phyloP scores from a whole-genome alignment of 2,113 vertebrate genomes.

The Oreochromis niloticus region DNA sequence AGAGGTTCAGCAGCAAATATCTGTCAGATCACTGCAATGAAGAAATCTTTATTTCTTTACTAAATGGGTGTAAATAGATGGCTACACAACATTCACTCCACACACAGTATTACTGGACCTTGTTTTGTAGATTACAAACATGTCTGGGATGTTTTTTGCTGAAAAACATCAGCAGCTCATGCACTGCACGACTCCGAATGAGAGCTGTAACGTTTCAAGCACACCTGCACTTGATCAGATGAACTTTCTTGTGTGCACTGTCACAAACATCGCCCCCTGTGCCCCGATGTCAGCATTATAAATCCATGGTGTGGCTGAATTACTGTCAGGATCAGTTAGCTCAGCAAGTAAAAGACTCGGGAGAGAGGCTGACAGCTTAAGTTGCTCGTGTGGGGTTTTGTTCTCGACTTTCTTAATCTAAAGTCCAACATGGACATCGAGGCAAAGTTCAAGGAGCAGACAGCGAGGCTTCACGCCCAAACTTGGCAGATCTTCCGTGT shows the following conservation, averaged over 20 bases:
- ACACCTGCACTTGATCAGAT: background rate
- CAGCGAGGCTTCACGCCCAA: background rate
- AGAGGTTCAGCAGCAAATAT: fast-evolving
- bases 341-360: background rate
- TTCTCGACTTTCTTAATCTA: background rate
- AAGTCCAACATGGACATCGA: background rate
- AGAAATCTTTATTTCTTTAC: background rate
- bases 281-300: background rate
- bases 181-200: background rate
- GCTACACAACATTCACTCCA: fast-evolving
- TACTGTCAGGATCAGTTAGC: background rate
- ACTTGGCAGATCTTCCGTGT: background rate
- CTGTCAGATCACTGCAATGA: background rate
- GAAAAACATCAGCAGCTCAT: background rate
- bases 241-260: background rate
- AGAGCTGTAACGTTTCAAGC: background rate
- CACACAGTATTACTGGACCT: background rate
- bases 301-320: background rate
- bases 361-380: background rate
- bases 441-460: background rate
- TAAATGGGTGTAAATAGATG: background rate
- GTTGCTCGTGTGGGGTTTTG: background rate
- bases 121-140: background rate
- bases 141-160: fast-evolving
- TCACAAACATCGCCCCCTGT: background rate